A percentile compares a stretch with the other conserved stretches of the same genome.
Evolutionary conservation across 2,797 vertebrate species (phyloP).

Genomic region (Chelidonichthys spinosus): DNA sequence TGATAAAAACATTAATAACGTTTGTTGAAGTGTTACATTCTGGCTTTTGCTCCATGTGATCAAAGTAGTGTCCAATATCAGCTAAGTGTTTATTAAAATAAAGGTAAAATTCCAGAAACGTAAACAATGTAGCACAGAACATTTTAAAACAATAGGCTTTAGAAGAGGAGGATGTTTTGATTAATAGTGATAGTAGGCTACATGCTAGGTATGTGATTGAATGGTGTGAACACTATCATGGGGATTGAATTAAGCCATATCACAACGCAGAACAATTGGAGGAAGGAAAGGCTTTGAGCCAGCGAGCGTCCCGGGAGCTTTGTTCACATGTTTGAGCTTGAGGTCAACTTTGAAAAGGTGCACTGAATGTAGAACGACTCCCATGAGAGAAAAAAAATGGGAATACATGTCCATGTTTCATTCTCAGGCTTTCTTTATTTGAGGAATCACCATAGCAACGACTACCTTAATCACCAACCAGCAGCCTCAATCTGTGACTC

Average conservation of each 20-base stretch:
- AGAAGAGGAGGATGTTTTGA: slow-evolving; percentile 14
- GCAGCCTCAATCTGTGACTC: not conserved
- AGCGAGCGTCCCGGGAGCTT: slow-evolving; percentile 34
- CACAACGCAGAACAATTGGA: slow-evolving; percentile 68
- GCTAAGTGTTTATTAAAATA: slow-evolving; percentile 12
- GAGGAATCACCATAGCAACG: slow-evolving; percentile 42
- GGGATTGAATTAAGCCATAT: slow-evolving; percentile 53
- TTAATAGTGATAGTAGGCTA: slow-evolving; percentile 14
- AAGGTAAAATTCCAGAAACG: not conserved
- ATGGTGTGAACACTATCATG: slow-evolving; percentile 34
- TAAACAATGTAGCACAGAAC: not conserved
- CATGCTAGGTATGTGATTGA: slow-evolving; percentile 27
- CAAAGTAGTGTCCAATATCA: not conserved
- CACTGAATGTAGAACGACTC: slow-evolving; percentile 32
- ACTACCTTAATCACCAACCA: slow-evolving; percentile 22
- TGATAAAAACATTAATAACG: no score
- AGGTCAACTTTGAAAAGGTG: slow-evolving; percentile 54
- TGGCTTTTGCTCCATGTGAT: not conserved
- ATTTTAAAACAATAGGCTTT: not conserved
- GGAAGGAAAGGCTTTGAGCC: slow-evolving; percentile 72
- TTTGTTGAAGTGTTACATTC: not conserved
- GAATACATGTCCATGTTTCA: slow-evolving; percentile 25
- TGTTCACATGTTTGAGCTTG: slow-evolving; percentile 51
- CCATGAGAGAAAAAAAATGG: slow-evolving; percentile 28
- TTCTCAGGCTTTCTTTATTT: slow-evolving; percentile 43